Evolutionary conservation across 1,140 invertebrate species (phyloP).

Genomic region (Solenopsis fugax): DNA sequence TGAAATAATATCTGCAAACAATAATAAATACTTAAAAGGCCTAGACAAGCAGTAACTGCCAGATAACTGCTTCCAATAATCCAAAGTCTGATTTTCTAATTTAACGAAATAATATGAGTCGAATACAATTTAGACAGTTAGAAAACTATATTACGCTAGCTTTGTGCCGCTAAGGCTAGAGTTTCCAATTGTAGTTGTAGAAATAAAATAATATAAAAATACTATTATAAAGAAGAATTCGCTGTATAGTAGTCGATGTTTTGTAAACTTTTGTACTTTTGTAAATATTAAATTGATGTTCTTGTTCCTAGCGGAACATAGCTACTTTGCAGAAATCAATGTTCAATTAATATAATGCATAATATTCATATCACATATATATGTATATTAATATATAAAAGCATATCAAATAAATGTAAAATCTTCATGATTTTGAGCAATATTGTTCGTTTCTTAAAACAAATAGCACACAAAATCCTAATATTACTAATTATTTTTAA

Average conservation of each 20-base stretch:
- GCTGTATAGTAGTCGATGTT: slow-evolving; percentile 82
- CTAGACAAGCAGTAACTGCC: slow-evolving; percentile 43
- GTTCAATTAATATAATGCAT: slow-evolving; percentile 84
- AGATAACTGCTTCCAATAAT: slow-evolving; percentile 45
- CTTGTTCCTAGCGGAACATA: slow-evolving; percentile 62
- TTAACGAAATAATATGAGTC: slow-evolving; percentile 52
- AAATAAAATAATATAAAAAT: background rate
- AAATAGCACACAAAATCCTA: background rate
- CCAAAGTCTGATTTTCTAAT: slow-evolving; percentile 80
- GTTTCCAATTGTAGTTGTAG: slow-evolving; percentile 73
- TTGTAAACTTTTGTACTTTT: slow-evolving; percentile 86
- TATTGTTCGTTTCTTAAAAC: slow-evolving; percentile 24
- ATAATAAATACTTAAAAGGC: slow-evolving; percentile 36
- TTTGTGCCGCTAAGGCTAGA: slow-evolving; percentile 43
- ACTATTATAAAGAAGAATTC: slow-evolving; percentile 55
- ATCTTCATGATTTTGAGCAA: slow-evolving; percentile 30
- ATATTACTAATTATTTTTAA: background rate
- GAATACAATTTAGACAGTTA: slow-evolving; percentile 54
- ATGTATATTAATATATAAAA: slow-evolving; percentile 83
- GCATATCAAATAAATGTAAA: slow-evolving; percentile 78
- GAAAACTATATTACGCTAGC: slow-evolving; percentile 31
- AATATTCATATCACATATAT: slow-evolving; percentile 75
- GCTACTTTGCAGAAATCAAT: slow-evolving; percentile 65
- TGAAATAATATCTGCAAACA: background rate
- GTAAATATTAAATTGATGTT: slow-evolving; percentile 82